Conservation (phyloP, 2,797 vertebrate genomes). For the Tapera naevia region DNA sequence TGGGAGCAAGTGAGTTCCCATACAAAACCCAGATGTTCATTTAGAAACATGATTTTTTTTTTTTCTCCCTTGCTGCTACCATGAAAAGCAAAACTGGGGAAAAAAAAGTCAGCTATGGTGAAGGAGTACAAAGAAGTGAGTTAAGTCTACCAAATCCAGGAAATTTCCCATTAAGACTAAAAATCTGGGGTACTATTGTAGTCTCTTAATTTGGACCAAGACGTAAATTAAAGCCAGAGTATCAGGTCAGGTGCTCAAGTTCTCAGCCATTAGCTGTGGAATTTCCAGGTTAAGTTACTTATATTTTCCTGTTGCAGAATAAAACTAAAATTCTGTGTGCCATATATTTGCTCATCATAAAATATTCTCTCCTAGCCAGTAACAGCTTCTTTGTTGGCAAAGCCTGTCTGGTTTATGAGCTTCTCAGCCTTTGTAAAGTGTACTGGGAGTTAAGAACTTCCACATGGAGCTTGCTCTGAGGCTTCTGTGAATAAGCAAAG, state of each 20-base stretch:
- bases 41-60: neutral
- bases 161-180: constrained; percentile 24
- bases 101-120: neutral
- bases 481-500: constrained; percentile 46
- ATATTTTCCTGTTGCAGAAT: constrained; percentile 46
- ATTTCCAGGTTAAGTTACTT: constrained; percentile 55
- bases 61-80: constrained; percentile 17
- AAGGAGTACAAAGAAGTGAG: neutral
- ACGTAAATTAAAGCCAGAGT: neutral
- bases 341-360: constrained; percentile 64
- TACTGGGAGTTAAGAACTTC: constrained; percentile 59
- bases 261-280: neutral
- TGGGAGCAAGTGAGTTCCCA: neutral
- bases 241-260: constrained; percentile 25
- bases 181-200: neutral
- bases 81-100: neutral
- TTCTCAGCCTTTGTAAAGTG: constrained; percentile 50
- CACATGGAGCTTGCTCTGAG: constrained; percentile 53
- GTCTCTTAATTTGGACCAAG: neutral
- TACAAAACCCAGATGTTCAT: constrained; percentile 47
- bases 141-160: constrained; percentile 34
- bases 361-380: constrained; percentile 52
- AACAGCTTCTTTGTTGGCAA: constrained; percentile 63
- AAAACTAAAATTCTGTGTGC: constrained; percentile 41
- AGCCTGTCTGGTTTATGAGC: constrained; percentile 44